Evolutionary conservation across 1,140 invertebrate species (phyloP), one percentile per base, ranked within the genome.

Genomic region (Brachionus manjavacas): DNA sequence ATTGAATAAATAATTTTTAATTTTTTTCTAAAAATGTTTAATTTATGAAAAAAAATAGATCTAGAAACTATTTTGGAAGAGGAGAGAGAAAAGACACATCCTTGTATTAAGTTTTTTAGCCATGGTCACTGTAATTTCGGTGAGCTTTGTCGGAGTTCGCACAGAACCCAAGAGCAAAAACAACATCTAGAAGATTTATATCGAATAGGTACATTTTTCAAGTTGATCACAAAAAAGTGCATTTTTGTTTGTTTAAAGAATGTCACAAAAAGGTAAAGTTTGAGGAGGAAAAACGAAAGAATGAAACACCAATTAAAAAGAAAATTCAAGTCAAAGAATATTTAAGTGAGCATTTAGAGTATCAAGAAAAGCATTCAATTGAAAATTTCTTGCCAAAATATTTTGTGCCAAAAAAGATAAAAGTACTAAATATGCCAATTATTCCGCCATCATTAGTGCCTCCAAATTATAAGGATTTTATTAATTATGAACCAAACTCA

Each of bases 111-210:
- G 20, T 81, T 35, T 43, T 81, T 81, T 41, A 60, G 6, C 20
- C 11, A 25, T 11, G 79, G 79, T 23, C 43, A 64, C 20, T 81
- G 79, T 43, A 64, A 11, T 39, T 81, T 81, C 43, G 79, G 79
- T 14, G 52, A 81, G 4, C 20, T 60, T 23, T 81, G 79, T 35
- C 49, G 52, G 4, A 16, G 20, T 35, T 81, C 79, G 8, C 79
- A 81, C n/a, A 81, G 39, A 43, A 60, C 49, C 4, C 41, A 46
- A 49, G 72, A 76, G 9, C 72, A 76, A 76, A 46, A 49, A 25
- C 41, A 76, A 6, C 41, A 81, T 14, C 14, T 81, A n/a, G 79
- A 81, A 81, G 79, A 68, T 35, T 68, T 81, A 64, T 81, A 64
- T 7, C 52, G 79, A 81, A 14, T 64, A 23, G 52, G 79, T 81